phyloP scores from a whole-genome alignment of 35 echinoderm and acorn worm species.

The Diadema setosum region DNA sequence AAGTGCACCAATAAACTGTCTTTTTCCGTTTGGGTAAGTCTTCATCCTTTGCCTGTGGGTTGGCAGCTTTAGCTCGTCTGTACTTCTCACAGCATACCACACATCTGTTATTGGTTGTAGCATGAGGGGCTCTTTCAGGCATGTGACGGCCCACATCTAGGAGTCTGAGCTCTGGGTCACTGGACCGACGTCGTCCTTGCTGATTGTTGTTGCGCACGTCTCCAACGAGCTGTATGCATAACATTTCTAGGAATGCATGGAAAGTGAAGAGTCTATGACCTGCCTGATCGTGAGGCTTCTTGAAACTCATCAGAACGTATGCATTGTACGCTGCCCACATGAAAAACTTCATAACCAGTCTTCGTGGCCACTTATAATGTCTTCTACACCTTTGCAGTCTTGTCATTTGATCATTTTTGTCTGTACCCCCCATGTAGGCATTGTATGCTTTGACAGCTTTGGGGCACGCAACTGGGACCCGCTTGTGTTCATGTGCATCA shows the following conservation, averaged over 20 bases:
- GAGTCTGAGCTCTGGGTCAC: background rate
- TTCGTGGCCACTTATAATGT: constrained; percentile 58
- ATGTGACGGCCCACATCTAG: background rate
- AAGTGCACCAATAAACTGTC: background rate
- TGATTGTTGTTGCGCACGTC: background rate
- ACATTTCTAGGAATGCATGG: constrained; percentile 8
- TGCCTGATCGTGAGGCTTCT: constrained; percentile 11
- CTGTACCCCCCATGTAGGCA: constrained; percentile 32
- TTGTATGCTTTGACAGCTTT: constrained; percentile 56
- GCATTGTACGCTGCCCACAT: constrained; percentile 59
- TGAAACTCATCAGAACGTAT: constrained; percentile 31
- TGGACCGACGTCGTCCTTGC: background rate
- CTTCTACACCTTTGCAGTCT: constrained; percentile 39
- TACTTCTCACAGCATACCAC: constrained; percentile 9
- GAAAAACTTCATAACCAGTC: constrained; percentile 60
- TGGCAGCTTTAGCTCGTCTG: background rate
- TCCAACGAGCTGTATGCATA: constrained; percentile 11
- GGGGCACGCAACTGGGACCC: constrained; percentile 8
- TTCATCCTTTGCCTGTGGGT: background rate
- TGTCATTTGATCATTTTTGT: constrained; percentile 56
- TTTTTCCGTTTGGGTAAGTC: background rate
- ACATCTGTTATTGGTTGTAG: background rate
- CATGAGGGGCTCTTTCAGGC: background rate
- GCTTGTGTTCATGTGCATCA: constrained; percentile 36
- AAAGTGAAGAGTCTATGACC: background rate